These are phyloP conservation scores for Pteropus alecto DNA, from an alignment of 2,113 vertebrate genomes.

Conservation along the genomic window DNA sequence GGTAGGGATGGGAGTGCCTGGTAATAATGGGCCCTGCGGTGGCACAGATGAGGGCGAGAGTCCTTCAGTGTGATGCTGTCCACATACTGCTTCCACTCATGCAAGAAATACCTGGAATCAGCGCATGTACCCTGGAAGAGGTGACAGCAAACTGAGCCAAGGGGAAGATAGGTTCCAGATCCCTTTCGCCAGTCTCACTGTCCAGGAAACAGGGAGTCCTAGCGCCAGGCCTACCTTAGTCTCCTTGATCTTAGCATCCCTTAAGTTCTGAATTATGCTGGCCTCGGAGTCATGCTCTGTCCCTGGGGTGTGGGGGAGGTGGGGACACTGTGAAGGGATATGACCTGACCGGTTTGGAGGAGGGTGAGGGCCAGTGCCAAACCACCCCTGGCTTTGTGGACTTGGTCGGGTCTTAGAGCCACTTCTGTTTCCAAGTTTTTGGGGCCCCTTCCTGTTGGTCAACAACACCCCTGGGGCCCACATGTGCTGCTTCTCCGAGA, in stretches of 20 bases:
- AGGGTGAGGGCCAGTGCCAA: background rate
- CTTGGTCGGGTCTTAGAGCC: background rate
- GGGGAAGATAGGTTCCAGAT: background rate
- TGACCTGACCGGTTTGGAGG: background rate
- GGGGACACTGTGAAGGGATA: background rate
- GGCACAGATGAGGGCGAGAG: background rate
- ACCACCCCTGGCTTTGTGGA: background rate
- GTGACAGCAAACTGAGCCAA: background rate
- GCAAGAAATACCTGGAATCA: background rate
- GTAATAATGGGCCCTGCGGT: background rate
- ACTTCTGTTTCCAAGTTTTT: background rate
- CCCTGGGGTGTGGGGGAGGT: background rate
- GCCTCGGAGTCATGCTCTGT: background rate
- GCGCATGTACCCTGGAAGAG: background rate
- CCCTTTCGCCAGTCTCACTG: background rate
- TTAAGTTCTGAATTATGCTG: background rate
- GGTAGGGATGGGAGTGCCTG: constrained; percentile 77
- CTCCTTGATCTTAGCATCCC: background rate
- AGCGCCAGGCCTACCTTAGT: background rate
- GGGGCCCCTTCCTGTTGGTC: background rate
- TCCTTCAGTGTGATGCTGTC: background rate
- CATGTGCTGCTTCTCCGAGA: background rate
- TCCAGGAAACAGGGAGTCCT: background rate
- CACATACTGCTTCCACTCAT: background rate
- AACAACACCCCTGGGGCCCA: background rate